phyloP scores from a whole-genome alignment of 2,888 invertebrate genomes.

The Pocota personata region DNA sequence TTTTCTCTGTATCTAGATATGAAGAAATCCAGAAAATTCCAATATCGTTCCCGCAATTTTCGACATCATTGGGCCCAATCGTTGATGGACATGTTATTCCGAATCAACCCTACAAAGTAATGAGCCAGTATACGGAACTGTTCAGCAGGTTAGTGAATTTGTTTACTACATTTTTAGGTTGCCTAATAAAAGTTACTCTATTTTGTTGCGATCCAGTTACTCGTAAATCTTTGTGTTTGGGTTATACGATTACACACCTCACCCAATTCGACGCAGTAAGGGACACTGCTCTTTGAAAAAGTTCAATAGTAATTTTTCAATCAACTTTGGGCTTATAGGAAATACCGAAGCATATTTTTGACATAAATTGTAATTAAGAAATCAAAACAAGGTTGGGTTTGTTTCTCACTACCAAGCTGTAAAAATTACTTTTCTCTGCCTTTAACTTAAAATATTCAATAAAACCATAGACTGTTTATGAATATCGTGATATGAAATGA shows the following conservation, averaged over 20 bases:
- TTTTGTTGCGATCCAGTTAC: not conserved
- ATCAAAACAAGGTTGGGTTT: no score
- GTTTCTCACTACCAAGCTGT: no score
- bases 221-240: not conserved
- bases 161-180: not conserved
- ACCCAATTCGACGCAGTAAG: not conserved
- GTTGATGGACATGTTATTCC: constrained; percentile 94
- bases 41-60: constrained; percentile 88
- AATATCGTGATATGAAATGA: no score
- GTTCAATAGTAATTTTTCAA: no score
- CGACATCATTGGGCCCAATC: constrained; percentile 94
- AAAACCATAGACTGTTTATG: no score
- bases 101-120: constrained; percentile 89
- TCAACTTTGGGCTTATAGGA: no score
- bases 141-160: constrained; percentile 87
- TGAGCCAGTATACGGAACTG: constrained; percentile 89
- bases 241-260: not conserved
- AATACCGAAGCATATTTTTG: no score
- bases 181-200: not conserved
- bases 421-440: no score
- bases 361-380: no score
- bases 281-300: not conserved
- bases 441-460: no score
- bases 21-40: constrained; percentile 88
- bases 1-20: constrained; percentile 83